Evolutionary conservation across 1,140 invertebrate species (phyloP), one percentile per base, ranked within the genome.

Genomic region (Steinernema feltiae): DNA sequence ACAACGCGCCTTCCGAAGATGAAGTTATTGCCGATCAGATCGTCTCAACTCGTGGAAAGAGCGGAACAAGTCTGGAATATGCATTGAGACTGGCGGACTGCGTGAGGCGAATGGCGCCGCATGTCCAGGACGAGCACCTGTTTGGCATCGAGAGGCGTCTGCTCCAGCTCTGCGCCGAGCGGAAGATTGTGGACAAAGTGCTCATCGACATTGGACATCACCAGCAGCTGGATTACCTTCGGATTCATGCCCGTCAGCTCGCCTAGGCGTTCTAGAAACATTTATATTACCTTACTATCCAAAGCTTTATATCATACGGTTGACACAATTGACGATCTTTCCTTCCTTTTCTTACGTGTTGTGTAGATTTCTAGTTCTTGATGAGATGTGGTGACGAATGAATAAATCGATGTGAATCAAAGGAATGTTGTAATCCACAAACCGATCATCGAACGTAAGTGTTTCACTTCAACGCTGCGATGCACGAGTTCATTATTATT

Each of bases 21-120:
- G 78, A 78, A 17, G 74, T 78, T 12, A 84, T 83, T 24, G 82
- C 81, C 30, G 53, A 79, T 71, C 27, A 82, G 82, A 83, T 83
- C 32, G 41, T 84, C 3, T n/a, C 74, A 18, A 41, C 69, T 69
- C 71, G 72, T n/a, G 82, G 82, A 0, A 29, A 31, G 2, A 76
- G 72, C 31, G 82, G 82, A 15, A 73, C 53, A 27, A 83, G 84
- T 75, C 46, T 83, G 30, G 82, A 83, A 70, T 83, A 83, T 63
- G 82, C 82, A 2, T 69, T 83, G 24, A 12, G 82, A 29, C 74
- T 83, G 21, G 82, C 83, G 17, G 75, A 83, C 48, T 77, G 72
- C 74, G 81, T 83, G 17, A 35, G 81, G 41, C 7, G 76, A 41
- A 48, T 83, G 69, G 82, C 82, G 7, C 83, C 82, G n/a, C 76